phyloP scores from a whole-genome alignment of 2,888 invertebrate species.

The Cantharis rufa region DNA sequence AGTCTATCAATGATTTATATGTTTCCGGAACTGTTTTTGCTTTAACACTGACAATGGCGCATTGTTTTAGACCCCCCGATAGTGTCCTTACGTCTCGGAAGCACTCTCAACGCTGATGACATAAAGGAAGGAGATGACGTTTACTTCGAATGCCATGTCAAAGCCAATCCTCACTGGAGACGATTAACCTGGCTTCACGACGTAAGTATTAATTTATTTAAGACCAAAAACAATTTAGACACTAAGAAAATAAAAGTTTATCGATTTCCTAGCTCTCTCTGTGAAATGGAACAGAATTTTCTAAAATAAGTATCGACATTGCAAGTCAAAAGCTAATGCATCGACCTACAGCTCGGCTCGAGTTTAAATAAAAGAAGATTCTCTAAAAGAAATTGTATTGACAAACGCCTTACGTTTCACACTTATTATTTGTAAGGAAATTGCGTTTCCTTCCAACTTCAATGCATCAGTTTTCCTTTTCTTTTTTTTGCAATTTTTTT shows the following conservation, averaged over 20 bases:
- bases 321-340: slow-evolving; percentile 34
- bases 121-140: slow-evolving; percentile 93
- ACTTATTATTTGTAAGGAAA: background rate
- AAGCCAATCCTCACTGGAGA: slow-evolving; percentile 83
- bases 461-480: background rate
- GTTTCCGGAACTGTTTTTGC: slow-evolving; percentile 42
- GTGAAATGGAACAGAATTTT: slow-evolving; percentile 6
- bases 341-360: slow-evolving; percentile 29
- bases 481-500: background rate
- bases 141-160: slow-evolving; percentile 90
- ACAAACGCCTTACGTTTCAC: slow-evolving; percentile 34
- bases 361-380: slow-evolving; percentile 35
- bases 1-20: slow-evolving; percentile 50
- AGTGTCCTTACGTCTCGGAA: slow-evolving; percentile 79
- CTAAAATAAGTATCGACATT: slow-evolving; percentile 33
- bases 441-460: background rate
- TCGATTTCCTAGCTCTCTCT: background rate
- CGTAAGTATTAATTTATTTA: slow-evolving; percentile 63
- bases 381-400: slow-evolving; percentile 37
- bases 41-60: slow-evolving; percentile 35
- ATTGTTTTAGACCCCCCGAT: slow-evolving; percentile 78
- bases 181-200: slow-evolving; percentile 87
- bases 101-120: slow-evolving; percentile 82
- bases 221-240: background rate
- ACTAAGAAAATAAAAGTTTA: background rate